These are phyloP conservation scores for Archaeoteleia sp. DNA, from an alignment of 2,888 invertebrate species.

Conservation along the genomic window DNA sequence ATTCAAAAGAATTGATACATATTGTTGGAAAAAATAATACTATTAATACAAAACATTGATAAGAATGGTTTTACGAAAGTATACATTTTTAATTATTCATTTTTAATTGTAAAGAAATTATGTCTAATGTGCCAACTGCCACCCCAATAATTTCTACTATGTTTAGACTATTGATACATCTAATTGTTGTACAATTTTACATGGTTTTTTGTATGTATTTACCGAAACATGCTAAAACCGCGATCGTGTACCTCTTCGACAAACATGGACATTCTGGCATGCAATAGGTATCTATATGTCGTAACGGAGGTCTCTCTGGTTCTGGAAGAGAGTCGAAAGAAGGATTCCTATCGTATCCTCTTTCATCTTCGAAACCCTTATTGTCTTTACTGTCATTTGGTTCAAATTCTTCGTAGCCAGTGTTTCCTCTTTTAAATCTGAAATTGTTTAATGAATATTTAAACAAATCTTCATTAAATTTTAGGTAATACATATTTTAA, in stretches of 20 bases:
- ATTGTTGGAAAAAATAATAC: no score
- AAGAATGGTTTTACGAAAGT: no score
- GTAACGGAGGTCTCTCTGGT: slow-evolving; percentile 88
- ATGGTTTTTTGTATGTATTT: no score
- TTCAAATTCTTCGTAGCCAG: slow-evolving; percentile 76
- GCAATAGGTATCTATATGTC: slow-evolving; percentile 91
- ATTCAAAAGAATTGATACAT: no score
- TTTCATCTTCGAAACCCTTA: slow-evolving; percentile 72
- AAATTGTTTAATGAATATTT: neutral
- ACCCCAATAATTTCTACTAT: no score
- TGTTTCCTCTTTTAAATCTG: slow-evolving; percentile 54
- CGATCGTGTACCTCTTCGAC: slow-evolving; percentile 90
- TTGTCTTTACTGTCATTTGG: slow-evolving; percentile 72
- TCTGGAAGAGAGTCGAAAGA: slow-evolving; percentile 84
- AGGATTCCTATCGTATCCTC: slow-evolving; percentile 63
- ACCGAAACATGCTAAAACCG: slow-evolving; percentile 88
- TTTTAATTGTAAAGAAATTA: no score
- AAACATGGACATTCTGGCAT: slow-evolving; percentile 91
- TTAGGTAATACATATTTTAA: no score
- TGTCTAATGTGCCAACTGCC: no score
- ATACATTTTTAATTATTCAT: no score
- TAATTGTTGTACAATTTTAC: no score
- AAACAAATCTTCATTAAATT: neutral
- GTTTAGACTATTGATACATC: no score
- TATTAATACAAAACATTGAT: no score